Evolutionary conservation across 2,888 invertebrate genomes (phyloP).

Genomic region (Serrognathus titanus): DNA sequence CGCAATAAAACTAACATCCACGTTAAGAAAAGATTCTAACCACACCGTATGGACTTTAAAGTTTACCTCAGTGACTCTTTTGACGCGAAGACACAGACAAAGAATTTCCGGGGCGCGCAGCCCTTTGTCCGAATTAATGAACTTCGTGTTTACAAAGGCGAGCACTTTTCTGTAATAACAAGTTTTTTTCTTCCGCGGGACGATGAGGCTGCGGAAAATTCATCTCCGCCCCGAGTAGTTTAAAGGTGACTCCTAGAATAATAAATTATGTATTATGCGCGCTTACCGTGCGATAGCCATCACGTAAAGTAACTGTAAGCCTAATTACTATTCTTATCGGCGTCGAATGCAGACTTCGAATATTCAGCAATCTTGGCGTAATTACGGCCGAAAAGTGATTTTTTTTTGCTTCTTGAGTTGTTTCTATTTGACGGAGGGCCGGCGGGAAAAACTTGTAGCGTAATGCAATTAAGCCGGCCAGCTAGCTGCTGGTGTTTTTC

Average conservation of each 20-base stretch:
- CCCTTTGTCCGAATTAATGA: background rate
- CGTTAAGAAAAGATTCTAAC: background rate
- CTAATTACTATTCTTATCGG: background rate
- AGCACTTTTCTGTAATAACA: background rate
- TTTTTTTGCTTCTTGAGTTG: background rate
- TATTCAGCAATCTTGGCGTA: too few species aligned
- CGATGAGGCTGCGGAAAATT: too few species aligned
- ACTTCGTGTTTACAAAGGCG: background rate
- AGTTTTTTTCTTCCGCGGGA: too few species aligned
- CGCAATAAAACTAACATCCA: too few species aligned
- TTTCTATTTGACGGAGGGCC: too few species aligned
- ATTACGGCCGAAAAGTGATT: slow-evolving; percentile 2
- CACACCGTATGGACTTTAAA: background rate
- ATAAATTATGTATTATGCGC: background rate
- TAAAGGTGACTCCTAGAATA: background rate
- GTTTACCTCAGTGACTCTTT: background rate
- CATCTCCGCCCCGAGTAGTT: background rate
- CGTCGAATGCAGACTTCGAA: too few species aligned
- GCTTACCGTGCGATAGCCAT: background rate
- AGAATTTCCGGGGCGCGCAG: background rate
- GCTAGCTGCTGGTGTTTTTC: too few species aligned
- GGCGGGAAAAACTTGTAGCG: too few species aligned
- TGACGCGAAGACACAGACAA: background rate
- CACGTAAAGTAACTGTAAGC: background rate
- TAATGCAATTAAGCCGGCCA: too few species aligned